Conservation (phyloP, 2,888 invertebrate genomes). For the Barypeithes pellucidus region DNA sequence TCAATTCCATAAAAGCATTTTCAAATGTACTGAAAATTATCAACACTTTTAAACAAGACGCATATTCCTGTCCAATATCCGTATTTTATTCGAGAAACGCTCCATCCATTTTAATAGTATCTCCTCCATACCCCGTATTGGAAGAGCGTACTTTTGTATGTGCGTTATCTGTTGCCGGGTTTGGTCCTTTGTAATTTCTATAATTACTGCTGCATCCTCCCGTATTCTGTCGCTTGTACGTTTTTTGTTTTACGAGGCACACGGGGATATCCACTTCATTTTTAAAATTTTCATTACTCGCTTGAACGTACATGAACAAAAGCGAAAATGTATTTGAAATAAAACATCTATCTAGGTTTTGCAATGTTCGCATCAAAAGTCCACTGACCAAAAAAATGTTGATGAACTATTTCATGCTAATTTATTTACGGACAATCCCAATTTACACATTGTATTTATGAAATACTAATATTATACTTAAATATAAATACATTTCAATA, state of each 20-base stretch:
- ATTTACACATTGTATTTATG: too few relatives aligned
- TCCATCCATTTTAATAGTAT: conserved; percentile 40
- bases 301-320: conserved; percentile 33
- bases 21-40: neutral
- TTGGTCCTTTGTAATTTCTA: conserved; percentile 46
- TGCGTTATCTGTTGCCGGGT: conserved; percentile 28
- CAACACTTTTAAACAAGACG: conserved; percentile 9
- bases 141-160: conserved; percentile 3
- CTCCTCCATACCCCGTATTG: conserved; percentile 22
- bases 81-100: conserved; percentile 22
- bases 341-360: conserved; percentile 23
- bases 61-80: conserved; percentile 32
- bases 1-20: neutral
- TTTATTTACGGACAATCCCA: too few relatives aligned
- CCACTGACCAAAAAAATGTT: too few relatives aligned
- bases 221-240: conserved; percentile 29
- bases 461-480: too few relatives aligned
- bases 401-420: too few relatives aligned
- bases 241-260: conserved; percentile 37
- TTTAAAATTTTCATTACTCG: conserved; percentile 40
- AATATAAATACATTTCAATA: too few relatives aligned
- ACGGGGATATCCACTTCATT: conserved; percentile 38
- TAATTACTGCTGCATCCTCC: conserved; percentile 43
- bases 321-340: conserved; percentile 28
- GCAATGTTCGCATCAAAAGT: neutral